Evolutionary conservation across 2,888 invertebrate genomes (phyloP), one percentile per base, ranked within the genome.

Genomic region (Lasioglossum calceatum): DNA sequence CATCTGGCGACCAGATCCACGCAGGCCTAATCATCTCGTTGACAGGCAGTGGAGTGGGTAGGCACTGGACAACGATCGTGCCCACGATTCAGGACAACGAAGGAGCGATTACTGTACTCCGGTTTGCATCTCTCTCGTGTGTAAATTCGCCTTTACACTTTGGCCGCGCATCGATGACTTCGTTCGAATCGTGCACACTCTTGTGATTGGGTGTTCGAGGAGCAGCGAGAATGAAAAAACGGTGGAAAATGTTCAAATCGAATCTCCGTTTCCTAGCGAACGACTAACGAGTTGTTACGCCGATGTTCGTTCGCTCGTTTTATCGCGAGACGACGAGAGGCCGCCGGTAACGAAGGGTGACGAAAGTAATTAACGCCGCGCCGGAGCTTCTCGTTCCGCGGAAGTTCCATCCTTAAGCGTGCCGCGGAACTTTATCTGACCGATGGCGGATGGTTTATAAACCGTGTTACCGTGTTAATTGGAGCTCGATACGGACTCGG

Each of bases 291-390:
- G 39, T 42, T n/a, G 50, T 32, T 54, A n/a, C 4, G 4, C 3
- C 36, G 2, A 16, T 36, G 36, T 58, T 58, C 70, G 70, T 36
- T 67, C 67, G 36, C 44, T 36, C 50, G 64, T 76, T 85, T 54
- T 54, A 47, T 72, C 71, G 61, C 64, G 16, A 50, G 82, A 78
- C 47, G 47, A 71, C 32, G 61, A 39, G 78, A 70, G 75, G 61
- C 61, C n/a, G 54, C 39, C 64, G 50, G 61, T 67, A 64, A 67
- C 77, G 79, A 79, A 81, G 84, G 79, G 77, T 64, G 80, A 71
- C 73, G 61, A 50, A 74, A 81, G 79, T 86, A 87, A 88, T 88
- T 88, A 88, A 84, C 84, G 27, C 27, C 84, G 27, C 27, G 81
- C 84, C 8, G 79, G 84, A 71, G 87, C 67, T 85, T 84, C 78